These are phyloP conservation scores for Anoplius nigerrimus DNA, from an alignment of 2,888 invertebrate genomes.

Conservation along the genomic window DNA sequence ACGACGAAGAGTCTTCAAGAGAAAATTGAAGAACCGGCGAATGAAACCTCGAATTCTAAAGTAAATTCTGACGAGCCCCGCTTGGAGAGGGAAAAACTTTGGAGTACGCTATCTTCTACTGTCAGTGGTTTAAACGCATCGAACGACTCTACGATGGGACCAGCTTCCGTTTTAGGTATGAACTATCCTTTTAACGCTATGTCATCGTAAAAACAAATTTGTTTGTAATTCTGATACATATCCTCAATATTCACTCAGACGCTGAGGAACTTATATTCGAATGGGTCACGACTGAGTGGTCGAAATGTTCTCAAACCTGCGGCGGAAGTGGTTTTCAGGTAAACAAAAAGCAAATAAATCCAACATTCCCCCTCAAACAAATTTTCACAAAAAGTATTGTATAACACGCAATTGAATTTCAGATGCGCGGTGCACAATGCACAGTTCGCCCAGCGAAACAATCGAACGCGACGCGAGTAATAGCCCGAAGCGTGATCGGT, in stretches of 20 bases:
- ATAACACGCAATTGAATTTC: background rate
- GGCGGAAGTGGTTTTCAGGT: slow-evolving; percentile 84
- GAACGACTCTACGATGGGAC: slow-evolving; percentile 27
- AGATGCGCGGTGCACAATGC: slow-evolving; percentile 84
- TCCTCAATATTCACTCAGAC: slow-evolving; percentile 28
- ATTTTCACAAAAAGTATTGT: background rate
- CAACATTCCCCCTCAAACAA: background rate
- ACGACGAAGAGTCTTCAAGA: slow-evolving; percentile 12
- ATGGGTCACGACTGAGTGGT: slow-evolving; percentile 91
- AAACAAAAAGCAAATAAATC: slow-evolving; percentile 24
- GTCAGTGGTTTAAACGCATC: background rate
- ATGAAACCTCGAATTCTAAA: background rate
- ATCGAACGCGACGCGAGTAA: slow-evolving; percentile 67
- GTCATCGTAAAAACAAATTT: too few species aligned
- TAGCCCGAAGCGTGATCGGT: slow-evolving; percentile 77
- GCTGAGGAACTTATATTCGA: slow-evolving; percentile 78
- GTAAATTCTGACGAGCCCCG: too few species aligned
- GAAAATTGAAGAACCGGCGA: background rate
- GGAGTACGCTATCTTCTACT: slow-evolving; percentile 10
- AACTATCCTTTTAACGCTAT: background rate
- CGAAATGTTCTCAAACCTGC: slow-evolving; percentile 89
- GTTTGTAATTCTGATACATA: too few species aligned
- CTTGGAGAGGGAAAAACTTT: slow-evolving; percentile 22
- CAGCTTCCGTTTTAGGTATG: slow-evolving; percentile 41
- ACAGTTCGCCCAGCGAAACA: slow-evolving; percentile 79